These are phyloP conservation scores for Pseudomyrmex gracilis DNA, from an alignment of 1,140 invertebrate genomes.

Conservation along the genomic window DNA sequence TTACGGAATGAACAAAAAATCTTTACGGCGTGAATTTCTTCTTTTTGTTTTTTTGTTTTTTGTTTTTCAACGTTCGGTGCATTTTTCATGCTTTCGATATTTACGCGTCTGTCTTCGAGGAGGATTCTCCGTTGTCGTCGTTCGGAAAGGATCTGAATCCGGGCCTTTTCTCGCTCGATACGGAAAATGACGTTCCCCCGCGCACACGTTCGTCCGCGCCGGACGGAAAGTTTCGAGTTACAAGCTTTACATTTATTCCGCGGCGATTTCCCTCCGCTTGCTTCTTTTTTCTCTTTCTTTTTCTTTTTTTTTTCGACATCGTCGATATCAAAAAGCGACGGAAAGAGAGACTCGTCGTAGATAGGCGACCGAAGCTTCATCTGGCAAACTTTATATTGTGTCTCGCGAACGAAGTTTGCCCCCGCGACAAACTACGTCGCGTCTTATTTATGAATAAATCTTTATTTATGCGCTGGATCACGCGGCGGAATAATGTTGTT, in stretches of 20 bases:
- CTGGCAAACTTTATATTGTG: constrained; percentile 57
- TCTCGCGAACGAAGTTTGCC: constrained; percentile 46
- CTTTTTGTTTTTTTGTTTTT: neutral
- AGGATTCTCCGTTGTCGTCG: constrained; percentile 23
- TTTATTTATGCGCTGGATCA: constrained; percentile 56
- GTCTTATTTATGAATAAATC: constrained; percentile 63
- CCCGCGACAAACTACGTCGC: constrained; percentile 46
- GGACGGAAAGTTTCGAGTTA: constrained; percentile 19
- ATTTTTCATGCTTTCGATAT: constrained; percentile 50
- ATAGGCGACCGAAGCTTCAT: constrained; percentile 41
- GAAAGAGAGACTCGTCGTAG: constrained; percentile 1
- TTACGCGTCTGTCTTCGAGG: constrained; percentile 32
- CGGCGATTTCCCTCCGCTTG: constrained; percentile 8
- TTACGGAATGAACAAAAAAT: constrained; percentile 54
- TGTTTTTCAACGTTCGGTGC: constrained; percentile 30
- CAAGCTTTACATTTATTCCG: constrained; percentile 49
- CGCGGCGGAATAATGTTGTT: constrained; percentile 33
- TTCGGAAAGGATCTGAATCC: neutral
- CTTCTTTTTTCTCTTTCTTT: too few relatives aligned
- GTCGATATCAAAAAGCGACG: constrained; percentile 44
- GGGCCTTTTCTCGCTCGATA: neutral
- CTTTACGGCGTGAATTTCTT: constrained; percentile 33
- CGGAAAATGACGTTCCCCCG: constrained; percentile 1
- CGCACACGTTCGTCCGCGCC: neutral
- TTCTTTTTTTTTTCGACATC: constrained; percentile 7